Percentiles rank a stretch among this genome's conserved stretches.
phyloP scores from a whole-genome alignment of 2,113 vertebrate species.

The Thunnus thynnus region DNA sequence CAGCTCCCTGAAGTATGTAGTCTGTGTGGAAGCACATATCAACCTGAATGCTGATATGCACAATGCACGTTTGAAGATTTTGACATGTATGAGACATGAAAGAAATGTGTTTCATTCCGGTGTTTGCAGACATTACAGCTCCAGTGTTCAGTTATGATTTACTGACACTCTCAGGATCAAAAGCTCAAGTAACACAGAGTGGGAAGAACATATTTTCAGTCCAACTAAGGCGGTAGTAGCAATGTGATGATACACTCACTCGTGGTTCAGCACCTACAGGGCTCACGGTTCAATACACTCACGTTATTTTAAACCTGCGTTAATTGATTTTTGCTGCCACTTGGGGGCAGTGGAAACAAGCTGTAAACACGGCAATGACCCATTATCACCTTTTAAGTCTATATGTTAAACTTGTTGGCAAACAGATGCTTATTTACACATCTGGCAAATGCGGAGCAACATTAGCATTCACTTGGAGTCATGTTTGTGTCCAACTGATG shows the following conservation, averaged over 20 bases:
- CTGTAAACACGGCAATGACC: background rate
- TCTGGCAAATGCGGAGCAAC: too few relatives aligned
- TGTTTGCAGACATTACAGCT: background rate
- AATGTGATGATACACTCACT: background rate
- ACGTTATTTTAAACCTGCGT: conserved; percentile 15
- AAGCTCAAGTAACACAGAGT: background rate
- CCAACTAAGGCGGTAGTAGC: background rate
- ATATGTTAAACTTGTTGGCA: background rate
- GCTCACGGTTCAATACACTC: background rate
- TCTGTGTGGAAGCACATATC: background rate
- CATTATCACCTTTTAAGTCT: background rate
- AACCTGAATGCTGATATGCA: background rate
- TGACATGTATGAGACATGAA: background rate
- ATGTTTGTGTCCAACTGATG: background rate
- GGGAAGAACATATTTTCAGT: background rate
- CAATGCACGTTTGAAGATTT: background rate
- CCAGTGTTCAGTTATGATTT: background rate
- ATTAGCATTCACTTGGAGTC: background rate
- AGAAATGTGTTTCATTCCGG: background rate
- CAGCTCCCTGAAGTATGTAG: background rate
- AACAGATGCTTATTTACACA: too few relatives aligned
- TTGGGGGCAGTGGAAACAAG: conserved; percentile 2
- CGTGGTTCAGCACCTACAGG: too few relatives aligned
- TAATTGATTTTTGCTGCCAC: conserved; percentile 5
- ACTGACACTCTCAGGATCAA: background rate